Base-by-base conservation (phyloP, 2,113 vertebrate genomes). In the Microcebus jonahi region DNA sequence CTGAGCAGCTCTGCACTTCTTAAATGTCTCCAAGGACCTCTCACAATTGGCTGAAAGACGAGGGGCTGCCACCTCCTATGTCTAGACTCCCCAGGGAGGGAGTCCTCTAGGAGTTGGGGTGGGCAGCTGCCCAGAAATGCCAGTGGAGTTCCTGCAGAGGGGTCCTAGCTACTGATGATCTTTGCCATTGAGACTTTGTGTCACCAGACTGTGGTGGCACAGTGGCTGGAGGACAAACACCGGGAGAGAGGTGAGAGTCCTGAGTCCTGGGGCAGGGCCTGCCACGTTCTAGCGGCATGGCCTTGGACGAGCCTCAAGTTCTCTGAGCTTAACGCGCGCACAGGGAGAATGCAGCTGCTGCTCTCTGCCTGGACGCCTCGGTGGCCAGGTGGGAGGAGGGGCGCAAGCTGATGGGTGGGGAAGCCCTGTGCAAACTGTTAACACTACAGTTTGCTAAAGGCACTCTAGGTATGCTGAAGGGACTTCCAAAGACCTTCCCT, bases 381-480 rank as follows among this genome's bases (percentile, higher is more conserved):
- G 6, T 4, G 45, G 45, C 36, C 21, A 29, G 27, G 23, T 5
- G 4, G 65, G 34, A 59, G 70, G 17, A 0, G 0, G 0, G 21
- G 21, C 11, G 5, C 17, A 11, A 3, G 76, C 17, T 6, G 8
- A 5, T 50, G 34, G 14, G 8, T 2, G 5, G 61, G 71, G n/a
- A 42, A 31, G 27, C 67, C 42, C 42, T 80, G 27, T 91, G 68
- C 36, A 81, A 39, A 76, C 29, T 50, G 31, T 7, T 15, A 57
- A 70, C 0, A 3, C 50, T 13, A 57, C 4, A 17, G 12, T 55
- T 48, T 34, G 45, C 20, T 34, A 0, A 0, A 42, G 21, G 34
- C 0, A 20, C 17, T 25, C 34, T 1, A 23, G 18, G 12, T 6
- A 3, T 7, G 36, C 70, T 71, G 39, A 2, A 76, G 79, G n/a